Evolutionary conservation across 1,140 invertebrate genomes (phyloP), one percentile per base, ranked within the genome.

Genomic region (Brachionus rotundiformis): DNA sequence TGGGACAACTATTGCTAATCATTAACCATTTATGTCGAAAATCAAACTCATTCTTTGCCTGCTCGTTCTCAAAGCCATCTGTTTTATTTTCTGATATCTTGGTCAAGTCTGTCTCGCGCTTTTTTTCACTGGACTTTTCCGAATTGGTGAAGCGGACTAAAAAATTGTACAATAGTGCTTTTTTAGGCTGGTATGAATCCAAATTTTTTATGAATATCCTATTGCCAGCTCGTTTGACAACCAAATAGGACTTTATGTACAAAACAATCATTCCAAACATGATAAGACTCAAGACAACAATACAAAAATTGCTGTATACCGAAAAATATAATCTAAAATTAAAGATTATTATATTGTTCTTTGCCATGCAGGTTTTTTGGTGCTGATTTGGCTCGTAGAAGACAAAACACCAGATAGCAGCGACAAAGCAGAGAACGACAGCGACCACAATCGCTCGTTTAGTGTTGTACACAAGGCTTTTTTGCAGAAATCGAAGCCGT

Each of bases 121-220:
- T 36, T 23, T 36, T 33, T 0, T 0, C 29, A 68, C 16, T 19
- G 7, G 63, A 36, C 16, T 31, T 36, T 41, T 68, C 16, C 19
- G 61, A 63, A 23, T 65, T 65, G 25, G 29, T 41, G 6, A 41
- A 73, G 19, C 68, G 33, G n/a, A 73, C 68, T 44, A 73, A 5
- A 73, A 73, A 73, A 73, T 73, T 73, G 0, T 25, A 11, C 5
- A 73, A 1, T 10, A 25, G 7, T 19, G 36, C 1, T 29, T 11
- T 63, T 33, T 79, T 79, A 7, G 47, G 11, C 23, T 79, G 47
- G 31, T 36, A 33, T 31, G 76, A 79, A 13, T 54, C 76, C n/a
- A 79, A 54, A 63, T 79, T 54, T 79, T 79, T 79, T 5, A 59
- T 54, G 6, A 79, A 79, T 36, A 79, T 63, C 25, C 36, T 36